phyloP scores from a whole-genome alignment of 2,888 invertebrate genomes.

The Lithophane semibrunnea region DNA sequence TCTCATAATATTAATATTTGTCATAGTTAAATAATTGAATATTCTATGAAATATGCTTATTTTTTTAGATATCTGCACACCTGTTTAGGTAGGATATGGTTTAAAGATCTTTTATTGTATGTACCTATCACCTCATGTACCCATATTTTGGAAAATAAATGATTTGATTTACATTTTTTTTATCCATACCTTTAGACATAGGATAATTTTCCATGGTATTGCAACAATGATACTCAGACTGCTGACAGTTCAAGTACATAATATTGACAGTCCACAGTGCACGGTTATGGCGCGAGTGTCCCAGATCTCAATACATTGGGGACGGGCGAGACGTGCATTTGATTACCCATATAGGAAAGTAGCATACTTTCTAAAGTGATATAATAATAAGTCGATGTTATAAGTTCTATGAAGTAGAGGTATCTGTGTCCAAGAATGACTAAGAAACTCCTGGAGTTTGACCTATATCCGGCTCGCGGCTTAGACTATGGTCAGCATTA shows the following conservation, averaged over 20 bases:
- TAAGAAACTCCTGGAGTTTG: background rate
- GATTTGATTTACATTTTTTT: background rate
- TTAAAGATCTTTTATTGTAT: no score
- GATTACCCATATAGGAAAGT: conserved; percentile 27
- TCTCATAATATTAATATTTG: no score
- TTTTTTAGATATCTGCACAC: no score
- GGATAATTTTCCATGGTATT: background rate
- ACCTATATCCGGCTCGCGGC: background rate
- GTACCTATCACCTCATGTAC: no score
- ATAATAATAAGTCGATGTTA: conserved; percentile 11
- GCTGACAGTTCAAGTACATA: conserved; percentile 2
- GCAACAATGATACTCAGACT: conserved; percentile 15
- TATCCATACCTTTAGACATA: background rate
- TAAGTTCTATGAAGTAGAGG: background rate
- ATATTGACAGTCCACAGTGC: background rate
- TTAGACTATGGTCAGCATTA: background rate
- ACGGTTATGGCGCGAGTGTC: conserved; percentile 52
- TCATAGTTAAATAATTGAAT: no score
- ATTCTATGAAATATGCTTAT: no score
- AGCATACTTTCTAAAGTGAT: conserved; percentile 40
- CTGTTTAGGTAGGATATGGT: no score
- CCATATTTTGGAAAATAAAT: no score
- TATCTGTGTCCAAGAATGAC: background rate
- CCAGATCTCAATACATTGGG: conserved; percentile 58
- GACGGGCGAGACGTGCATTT: conserved; percentile 54